These are phyloP conservation scores for Lampropteryx suffumata DNA, from an alignment of 2,888 invertebrate species.

Conservation along the genomic window DNA sequence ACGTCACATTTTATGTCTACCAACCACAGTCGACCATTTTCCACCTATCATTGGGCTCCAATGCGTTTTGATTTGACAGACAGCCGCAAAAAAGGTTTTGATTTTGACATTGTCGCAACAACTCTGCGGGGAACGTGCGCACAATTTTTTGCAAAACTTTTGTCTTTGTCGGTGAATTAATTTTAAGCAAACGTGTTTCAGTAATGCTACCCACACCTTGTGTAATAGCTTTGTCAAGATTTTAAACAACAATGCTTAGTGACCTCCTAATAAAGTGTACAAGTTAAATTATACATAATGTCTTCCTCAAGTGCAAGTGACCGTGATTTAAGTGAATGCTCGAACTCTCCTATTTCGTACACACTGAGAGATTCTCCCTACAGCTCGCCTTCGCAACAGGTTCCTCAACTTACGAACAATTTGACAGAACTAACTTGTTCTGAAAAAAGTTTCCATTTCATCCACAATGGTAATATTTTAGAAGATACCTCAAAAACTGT, in stretches of 20 bases:
- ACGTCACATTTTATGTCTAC: slow-evolving; percentile 1
- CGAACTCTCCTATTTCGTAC: slow-evolving; percentile 57
- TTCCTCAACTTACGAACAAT: slow-evolving; percentile 60
- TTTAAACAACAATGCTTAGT: slow-evolving; percentile 1
- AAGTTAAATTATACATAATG: slow-evolving; percentile 25
- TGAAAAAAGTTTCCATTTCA: slow-evolving; percentile 39
- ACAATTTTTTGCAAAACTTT: slow-evolving; percentile 5
- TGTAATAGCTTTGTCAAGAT: neutral
- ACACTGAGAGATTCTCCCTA: slow-evolving; percentile 51
- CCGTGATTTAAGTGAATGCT: slow-evolving; percentile 61
- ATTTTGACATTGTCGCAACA: slow-evolving; percentile 2
- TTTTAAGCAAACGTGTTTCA: neutral
- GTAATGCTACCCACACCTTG: neutral
- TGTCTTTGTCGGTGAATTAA: neutral
- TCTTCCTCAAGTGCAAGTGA: slow-evolving; percentile 52
- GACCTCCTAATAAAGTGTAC: neutral
- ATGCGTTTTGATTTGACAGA: slow-evolving; percentile 14
- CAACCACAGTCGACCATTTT: slow-evolving; percentile 5
- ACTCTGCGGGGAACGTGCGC: slow-evolving; percentile 1
- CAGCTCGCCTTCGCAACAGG: slow-evolving; percentile 68
- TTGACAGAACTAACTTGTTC: slow-evolving; percentile 57
- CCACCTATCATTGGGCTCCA: slow-evolving; percentile 5
- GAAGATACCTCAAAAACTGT: no score
- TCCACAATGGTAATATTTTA: slow-evolving; percentile 36
- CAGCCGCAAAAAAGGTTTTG: neutral